Evolutionary conservation across 2,113 vertebrate genomes (phyloP).

Genomic region (Illadopsis cleaveri): DNA sequence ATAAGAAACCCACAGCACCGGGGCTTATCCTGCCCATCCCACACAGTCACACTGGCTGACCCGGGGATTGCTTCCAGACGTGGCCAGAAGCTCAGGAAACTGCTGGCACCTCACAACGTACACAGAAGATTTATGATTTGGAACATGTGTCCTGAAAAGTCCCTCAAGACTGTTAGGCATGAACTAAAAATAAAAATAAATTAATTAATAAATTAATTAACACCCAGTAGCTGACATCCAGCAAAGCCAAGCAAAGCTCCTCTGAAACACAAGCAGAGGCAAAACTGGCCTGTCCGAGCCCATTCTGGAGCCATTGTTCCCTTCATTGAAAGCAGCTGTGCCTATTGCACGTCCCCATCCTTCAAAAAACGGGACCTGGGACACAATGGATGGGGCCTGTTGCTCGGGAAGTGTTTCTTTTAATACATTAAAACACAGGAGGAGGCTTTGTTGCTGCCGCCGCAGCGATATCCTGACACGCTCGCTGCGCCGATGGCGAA

Average conservation of each 20-base stretch:
- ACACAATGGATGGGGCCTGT: neutral
- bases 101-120: neutral
- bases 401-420: constrained; percentile 44
- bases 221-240: neutral
- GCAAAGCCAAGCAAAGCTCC: neutral
- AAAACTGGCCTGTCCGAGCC: neutral
- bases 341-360: neutral
- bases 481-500: neutral
- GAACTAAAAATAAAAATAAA: neutral
- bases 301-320: neutral
- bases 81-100: neutral
- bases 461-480: neutral
- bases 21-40: neutral
- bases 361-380: neutral
- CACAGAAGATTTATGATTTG: neutral
- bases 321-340: neutral
- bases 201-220: neutral
- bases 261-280: neutral
- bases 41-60: neutral
- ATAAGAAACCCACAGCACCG: neutral
- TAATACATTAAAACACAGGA: neutral
- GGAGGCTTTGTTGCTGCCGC: neutral
- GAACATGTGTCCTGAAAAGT: neutral
- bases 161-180: neutral
- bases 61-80: neutral